Conservation (phyloP, 2,888 invertebrate species). For the Ischnus inquisitorius region DNA sequence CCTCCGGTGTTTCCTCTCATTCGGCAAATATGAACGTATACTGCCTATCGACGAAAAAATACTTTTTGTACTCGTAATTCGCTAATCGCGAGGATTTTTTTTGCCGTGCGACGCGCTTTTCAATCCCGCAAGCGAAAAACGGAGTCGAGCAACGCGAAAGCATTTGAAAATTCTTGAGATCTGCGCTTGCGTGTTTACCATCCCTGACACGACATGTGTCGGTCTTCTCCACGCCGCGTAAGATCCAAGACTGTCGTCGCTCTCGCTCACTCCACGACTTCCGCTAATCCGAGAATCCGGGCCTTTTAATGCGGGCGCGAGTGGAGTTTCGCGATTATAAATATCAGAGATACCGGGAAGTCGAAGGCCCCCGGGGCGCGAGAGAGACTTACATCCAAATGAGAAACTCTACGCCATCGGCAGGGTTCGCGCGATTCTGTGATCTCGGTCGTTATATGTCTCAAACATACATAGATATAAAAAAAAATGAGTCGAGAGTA, state of each 20-base stretch:
- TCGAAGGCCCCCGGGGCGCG: constrained; percentile 71
- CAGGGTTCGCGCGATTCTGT: constrained; percentile 1
- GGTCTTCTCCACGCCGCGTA: constrained; percentile 80
- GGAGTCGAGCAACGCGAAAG: constrained; percentile 6
- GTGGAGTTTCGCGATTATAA: constrained; percentile 85
- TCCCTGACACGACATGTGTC: constrained; percentile 84
- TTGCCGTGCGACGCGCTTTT: too few species aligned
- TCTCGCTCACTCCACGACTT: constrained; percentile 76
- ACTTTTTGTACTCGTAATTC: too few species aligned
- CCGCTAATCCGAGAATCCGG: constrained; percentile 85
- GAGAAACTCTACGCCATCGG: constrained; percentile 4
- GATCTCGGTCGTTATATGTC: constrained; percentile 3
- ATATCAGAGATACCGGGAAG: constrained; percentile 85
- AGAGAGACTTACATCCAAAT: constrained; percentile 64
- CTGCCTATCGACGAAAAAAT: too few species aligned
- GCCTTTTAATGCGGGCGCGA: constrained; percentile 83
- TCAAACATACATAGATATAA: not conserved
- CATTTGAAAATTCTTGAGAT: constrained; percentile 19
- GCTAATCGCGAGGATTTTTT: too few species aligned
- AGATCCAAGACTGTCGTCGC: constrained; percentile 83
- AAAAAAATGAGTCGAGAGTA: not conserved
- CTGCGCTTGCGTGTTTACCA: constrained; percentile 45
- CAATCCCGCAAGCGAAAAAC: not conserved
- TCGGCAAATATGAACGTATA: not conserved
- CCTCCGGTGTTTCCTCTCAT: not conserved